Base-by-base conservation (phyloP, 2,113 vertebrate species). In the Pelobates fuscus region DNA sequence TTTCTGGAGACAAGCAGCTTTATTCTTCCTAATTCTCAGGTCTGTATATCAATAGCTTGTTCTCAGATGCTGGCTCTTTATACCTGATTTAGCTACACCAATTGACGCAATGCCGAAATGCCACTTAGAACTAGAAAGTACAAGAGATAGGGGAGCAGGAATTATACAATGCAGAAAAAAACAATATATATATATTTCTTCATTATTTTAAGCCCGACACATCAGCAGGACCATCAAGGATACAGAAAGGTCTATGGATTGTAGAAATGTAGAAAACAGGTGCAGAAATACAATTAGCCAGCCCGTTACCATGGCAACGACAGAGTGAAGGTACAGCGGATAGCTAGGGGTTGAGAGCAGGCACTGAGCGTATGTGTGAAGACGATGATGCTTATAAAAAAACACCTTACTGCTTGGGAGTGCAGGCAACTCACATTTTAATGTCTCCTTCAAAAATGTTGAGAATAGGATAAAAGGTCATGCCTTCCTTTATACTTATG, bases 281-380 rank as follows among this genome's bases (percentile, higher is more conserved):
- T n/a, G 52, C 23, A 59, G 55, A 41, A 67, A 17, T 23, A 55
- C 64, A 29, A 57, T 58, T 66, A 61, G 69, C 46, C 25, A n/a
- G 32, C 25, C 10, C 11, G 77, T 78, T 58, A 68, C 77, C 77
- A 78, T 78, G 69, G 77, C 55, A 32, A 78, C 77, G 0, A 8
- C 29, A 64, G 27, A 67, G 66, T 66, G 46, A 41, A 55, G 58
- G 63, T 58, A 72, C 43, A 29, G 71, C 49, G 55, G 63, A 78
- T 72, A 57, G 52, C 26, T 43, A 29, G 37, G 43, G 57, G 62
- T 64, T 64, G 27, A 27, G 23, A 55, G 60, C 70, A 64, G 61
- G 29, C 71, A 55, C 18, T 1, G 54, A 60, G 54, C 37, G 25
- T 71, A 62, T 71, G 59, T 62, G 70, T 62, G 72, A 65, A 76